These are phyloP conservation scores for Poeciliopsis gracilis DNA, from an alignment of 2,797 vertebrate genomes.

Conservation along the genomic window DNA sequence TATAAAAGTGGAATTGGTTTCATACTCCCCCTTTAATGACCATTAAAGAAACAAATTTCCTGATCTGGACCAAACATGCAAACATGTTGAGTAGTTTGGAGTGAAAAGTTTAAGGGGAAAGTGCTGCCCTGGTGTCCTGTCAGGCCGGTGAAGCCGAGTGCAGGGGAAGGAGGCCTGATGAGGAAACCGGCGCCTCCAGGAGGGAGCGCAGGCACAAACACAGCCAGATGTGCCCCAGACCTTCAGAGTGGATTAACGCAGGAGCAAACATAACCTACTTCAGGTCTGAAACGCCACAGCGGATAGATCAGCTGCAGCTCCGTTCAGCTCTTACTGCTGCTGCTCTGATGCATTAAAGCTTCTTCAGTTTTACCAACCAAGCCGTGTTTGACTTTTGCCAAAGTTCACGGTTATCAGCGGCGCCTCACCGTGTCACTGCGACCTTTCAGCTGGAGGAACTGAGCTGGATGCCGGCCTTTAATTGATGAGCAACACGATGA, in stretches of 20 bases:
- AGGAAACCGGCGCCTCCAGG: slow-evolving; percentile 58
- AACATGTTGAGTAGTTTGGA: neutral
- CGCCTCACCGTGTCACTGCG: slow-evolving; percentile 56
- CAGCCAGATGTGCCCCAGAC: slow-evolving; percentile 70
- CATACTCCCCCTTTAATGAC: too few species aligned
- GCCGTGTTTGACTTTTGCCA: slow-evolving; percentile 29
- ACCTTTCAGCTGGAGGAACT: slow-evolving; percentile 65
- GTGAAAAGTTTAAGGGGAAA: neutral
- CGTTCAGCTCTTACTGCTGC: neutral
- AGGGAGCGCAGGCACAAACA: slow-evolving; percentile 52
- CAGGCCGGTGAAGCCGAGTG: slow-evolving; percentile 43
- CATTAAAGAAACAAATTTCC: neutral
- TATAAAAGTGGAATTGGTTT: neutral
- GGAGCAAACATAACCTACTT: slow-evolving; percentile 68
- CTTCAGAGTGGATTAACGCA: slow-evolving; percentile 64
- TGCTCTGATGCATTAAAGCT: slow-evolving; percentile 14
- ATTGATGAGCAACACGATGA: slow-evolving; percentile 22
- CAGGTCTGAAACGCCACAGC: slow-evolving; percentile 62
- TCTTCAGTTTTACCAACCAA: neutral
- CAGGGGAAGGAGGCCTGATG: slow-evolving; percentile 37
- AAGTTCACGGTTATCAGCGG: slow-evolving; percentile 48
- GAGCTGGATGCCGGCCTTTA: slow-evolving; percentile 53
- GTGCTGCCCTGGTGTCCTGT: slow-evolving; percentile 40
- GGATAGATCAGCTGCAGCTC: slow-evolving; percentile 57
- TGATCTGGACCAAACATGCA: neutral